Conservation (phyloP, 92 coral and sea anemone species). For the Epizoanthus scotinus region DNA sequence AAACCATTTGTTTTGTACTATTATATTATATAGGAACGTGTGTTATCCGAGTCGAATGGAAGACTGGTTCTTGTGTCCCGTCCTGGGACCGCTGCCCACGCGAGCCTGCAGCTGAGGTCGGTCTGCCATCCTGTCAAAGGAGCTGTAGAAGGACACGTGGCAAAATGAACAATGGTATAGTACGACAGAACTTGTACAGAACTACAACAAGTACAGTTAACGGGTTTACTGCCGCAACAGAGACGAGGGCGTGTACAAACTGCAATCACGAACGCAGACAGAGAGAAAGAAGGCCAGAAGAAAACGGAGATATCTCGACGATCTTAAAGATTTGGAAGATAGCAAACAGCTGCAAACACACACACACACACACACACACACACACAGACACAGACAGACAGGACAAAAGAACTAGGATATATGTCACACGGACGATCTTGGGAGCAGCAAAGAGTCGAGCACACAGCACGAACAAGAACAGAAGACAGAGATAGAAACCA, state of each 20-base stretch:
- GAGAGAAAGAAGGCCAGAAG: not conserved
- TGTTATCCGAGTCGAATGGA: conserved; percentile 61
- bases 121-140: conserved; percentile 89
- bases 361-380: not conserved
- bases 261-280: not conserved
- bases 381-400: not conserved
- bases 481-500: not conserved
- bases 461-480: not conserved
- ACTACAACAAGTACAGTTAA: conserved; percentile 5
- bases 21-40: too few species aligned
- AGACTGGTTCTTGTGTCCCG: conserved; percentile 84
- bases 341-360: too few species aligned
- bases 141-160: conserved; percentile 48
- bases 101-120: conserved; percentile 70
- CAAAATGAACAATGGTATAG: not conserved
- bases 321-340: too few species aligned
- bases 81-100: conserved; percentile 88
- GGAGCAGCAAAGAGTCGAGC: not conserved
- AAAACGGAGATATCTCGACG: not conserved
- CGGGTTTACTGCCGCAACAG: not conserved
- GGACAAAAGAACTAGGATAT: not conserved
- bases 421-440: too few species aligned
- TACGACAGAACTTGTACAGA: conserved; percentile 14
- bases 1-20: too few species aligned
- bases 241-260: not conserved